Evolutionary conservation across 2,113 vertebrate species (phyloP).

Genomic region (Sylvicapra grimmia): DNA sequence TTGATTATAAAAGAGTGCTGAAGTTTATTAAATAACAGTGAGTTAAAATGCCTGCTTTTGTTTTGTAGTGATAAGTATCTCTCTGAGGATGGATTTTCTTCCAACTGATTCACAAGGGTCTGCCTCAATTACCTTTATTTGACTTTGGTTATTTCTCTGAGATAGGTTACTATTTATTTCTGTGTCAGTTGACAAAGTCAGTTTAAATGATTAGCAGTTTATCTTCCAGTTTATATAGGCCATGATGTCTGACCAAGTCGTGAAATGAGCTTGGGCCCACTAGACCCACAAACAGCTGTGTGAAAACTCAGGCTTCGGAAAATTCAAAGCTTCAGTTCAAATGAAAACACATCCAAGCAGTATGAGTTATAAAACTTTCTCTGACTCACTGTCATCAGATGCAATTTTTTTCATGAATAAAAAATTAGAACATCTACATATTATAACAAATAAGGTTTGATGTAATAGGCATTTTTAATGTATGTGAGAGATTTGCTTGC

Average conservation of each 20-base stretch:
- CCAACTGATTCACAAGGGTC: background rate
- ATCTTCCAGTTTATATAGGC: background rate
- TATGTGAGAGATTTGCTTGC: background rate
- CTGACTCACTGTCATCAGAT: background rate
- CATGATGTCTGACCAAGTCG: background rate
- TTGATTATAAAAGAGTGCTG: background rate
- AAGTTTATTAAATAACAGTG: constrained; percentile 27
- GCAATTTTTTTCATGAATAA: background rate
- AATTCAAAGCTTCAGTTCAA: constrained; percentile 9
- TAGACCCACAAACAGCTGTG: background rate
- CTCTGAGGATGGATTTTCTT: background rate
- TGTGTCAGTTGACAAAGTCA: background rate
- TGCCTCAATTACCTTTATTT: constrained; percentile 20
- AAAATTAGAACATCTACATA: background rate
- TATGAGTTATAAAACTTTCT: background rate
- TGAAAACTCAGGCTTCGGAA: background rate
- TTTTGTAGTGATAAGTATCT: background rate
- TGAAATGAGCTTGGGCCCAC: background rate
- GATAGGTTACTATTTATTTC: background rate
- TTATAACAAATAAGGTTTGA: background rate
- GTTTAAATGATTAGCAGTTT: background rate
- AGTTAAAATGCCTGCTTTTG: background rate
- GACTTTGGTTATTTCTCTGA: constrained; percentile 2
- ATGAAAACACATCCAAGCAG: constrained; percentile 11
- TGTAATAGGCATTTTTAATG: background rate